Conservation (phyloP, 2,113 vertebrate species). For the Ammodramus savannarum region DNA sequence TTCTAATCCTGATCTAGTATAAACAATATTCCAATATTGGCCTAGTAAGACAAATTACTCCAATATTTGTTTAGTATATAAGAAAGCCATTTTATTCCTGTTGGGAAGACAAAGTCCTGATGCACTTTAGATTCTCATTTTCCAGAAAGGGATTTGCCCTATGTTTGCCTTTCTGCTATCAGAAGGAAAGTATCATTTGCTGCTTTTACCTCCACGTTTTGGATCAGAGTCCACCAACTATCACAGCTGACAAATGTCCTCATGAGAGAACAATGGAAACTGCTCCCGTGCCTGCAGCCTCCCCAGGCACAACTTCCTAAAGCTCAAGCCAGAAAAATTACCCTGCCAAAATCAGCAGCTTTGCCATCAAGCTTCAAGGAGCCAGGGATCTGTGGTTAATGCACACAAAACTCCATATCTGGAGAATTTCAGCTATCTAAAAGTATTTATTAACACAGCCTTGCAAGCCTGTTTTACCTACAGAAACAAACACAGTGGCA, state of each 20-base stretch:
- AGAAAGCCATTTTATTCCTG: background rate
- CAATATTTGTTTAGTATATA: background rate
- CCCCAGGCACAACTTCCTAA: background rate
- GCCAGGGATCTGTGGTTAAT: background rate
- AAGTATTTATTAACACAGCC: background rate
- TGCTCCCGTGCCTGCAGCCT: background rate
- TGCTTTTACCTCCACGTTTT: background rate
- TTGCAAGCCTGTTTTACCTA: background rate
- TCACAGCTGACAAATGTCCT: background rate
- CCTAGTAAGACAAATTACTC: background rate
- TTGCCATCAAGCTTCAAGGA: background rate
- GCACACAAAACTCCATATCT: background rate
- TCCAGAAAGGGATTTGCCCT: background rate
- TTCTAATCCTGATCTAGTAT: background rate
- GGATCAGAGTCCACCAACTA: slow-evolving; percentile 1
- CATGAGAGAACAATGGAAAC: background rate
- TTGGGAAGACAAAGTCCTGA: background rate
- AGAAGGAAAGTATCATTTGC: background rate
- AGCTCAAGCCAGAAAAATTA: background rate
- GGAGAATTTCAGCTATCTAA: background rate
- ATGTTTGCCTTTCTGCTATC: background rate
- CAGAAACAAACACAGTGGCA: background rate
- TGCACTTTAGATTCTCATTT: background rate
- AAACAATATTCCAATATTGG: background rate
- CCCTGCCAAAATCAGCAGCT: background rate